Evolutionary conservation across 1,140 invertebrate genomes (phyloP).

Genomic region (Saccostrea glomerata): DNA sequence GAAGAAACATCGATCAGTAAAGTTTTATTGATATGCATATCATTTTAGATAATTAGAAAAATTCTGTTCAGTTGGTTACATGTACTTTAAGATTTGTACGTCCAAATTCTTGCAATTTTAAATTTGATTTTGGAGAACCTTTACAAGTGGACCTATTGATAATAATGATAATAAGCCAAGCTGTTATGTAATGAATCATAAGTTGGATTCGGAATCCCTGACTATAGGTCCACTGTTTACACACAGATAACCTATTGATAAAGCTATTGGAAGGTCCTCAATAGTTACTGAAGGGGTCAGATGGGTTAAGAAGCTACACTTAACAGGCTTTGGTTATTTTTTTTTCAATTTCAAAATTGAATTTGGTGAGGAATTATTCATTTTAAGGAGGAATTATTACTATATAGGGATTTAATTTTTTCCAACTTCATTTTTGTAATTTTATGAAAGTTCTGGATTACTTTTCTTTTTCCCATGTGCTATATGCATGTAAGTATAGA

Average conservation of each 20-base stretch:
- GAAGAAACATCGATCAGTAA: too few species aligned
- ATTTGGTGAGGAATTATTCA: not conserved
- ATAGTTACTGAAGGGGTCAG: not conserved
- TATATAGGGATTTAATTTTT: not conserved
- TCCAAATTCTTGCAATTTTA: too few species aligned
- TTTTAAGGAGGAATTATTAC: not conserved
- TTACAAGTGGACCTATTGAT: not conserved
- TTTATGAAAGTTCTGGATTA: not conserved
- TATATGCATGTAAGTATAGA: not conserved
- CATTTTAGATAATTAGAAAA: too few species aligned
- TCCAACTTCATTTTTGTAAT: not conserved
- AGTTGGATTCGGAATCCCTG: not conserved
- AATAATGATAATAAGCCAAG: not conserved
- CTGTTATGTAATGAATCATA: conserved; percentile 23
- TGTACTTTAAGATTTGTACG: too few species aligned
- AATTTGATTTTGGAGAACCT: too few species aligned
- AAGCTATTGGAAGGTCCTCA: not conserved
- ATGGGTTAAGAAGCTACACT: not conserved
- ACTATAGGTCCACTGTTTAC: not conserved
- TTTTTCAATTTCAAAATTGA: not conserved
- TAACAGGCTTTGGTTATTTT: not conserved
- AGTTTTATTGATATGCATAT: too few species aligned
- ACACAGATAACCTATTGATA: conserved; percentile 14
- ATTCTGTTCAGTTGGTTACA: too few species aligned
- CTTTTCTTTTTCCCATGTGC: not conserved